A percentile compares a stretch with the other conserved stretches of the same genome.
Conservation (phyloP, 2,113 vertebrate species). For the Cololabis saira region DNA sequence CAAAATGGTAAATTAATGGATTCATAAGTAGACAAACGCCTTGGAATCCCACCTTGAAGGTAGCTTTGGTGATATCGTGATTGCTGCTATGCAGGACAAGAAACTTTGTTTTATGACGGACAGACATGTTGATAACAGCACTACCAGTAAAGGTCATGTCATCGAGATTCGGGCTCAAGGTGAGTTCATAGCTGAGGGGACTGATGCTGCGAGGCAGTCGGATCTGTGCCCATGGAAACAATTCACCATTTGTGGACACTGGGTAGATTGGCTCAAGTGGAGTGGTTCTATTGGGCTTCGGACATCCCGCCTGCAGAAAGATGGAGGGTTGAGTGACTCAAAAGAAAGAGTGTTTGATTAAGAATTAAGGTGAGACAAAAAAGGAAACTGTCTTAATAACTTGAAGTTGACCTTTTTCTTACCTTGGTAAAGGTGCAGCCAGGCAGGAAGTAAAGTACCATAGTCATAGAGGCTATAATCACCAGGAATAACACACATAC, state of each 20-base stretch:
- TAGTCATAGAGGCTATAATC: slow-evolving; percentile 84
- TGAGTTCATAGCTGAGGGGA: slow-evolving; percentile 89
- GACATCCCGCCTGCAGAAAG: slow-evolving; percentile 83
- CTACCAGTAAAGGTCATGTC: slow-evolving; percentile 85
- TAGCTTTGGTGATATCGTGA: slow-evolving; percentile 85
- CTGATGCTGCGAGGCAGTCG: slow-evolving; percentile 86
- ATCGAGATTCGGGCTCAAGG: slow-evolving; percentile 87
- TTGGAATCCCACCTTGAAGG: slow-evolving; percentile 64
- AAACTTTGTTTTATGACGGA: slow-evolving; percentile 80
- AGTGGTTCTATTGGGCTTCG: slow-evolving; percentile 78
- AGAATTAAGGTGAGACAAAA: neutral
- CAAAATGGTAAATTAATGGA: neutral
- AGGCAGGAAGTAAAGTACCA: slow-evolving; percentile 90
- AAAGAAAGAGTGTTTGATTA: neutral
- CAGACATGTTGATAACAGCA: slow-evolving; percentile 83
- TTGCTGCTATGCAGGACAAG: slow-evolving; percentile 89
- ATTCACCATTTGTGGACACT: slow-evolving; percentile 83
- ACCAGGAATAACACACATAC: slow-evolving; percentile 86
- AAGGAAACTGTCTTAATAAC: too few relatives aligned
- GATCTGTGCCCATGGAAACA: slow-evolving; percentile 90
- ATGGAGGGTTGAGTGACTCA: neutral
- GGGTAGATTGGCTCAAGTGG: slow-evolving; percentile 83
- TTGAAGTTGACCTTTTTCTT: slow-evolving; percentile 23
- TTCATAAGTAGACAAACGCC: neutral
- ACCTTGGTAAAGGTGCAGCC: slow-evolving; percentile 94